Evolutionary conservation across 2,888 invertebrate genomes (phyloP).

Genomic region (Junonia oenone): DNA sequence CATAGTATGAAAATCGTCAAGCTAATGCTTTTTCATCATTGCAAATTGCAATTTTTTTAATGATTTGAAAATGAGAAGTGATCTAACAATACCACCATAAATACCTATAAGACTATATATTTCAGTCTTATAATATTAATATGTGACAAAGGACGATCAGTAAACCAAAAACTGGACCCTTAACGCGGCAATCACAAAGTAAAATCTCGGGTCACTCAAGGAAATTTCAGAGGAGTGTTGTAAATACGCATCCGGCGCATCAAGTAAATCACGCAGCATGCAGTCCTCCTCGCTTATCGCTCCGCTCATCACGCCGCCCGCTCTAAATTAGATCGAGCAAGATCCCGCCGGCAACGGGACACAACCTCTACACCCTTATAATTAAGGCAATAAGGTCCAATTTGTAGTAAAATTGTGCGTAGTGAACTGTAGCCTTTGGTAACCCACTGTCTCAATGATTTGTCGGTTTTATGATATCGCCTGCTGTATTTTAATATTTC

Average conservation of each 20-base stretch:
- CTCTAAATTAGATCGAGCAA: conserved; percentile 61
- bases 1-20: too few species aligned
- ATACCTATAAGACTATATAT: too few species aligned
- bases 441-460: conserved; percentile 43
- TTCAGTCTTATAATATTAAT: background rate
- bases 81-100: too few species aligned
- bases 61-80: too few species aligned
- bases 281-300: conserved; percentile 47
- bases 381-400: background rate
- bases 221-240: conserved; percentile 19
- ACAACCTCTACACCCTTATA: conserved; percentile 3
- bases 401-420: background rate
- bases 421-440: conserved; percentile 7
- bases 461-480: conserved; percentile 49
- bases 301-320: conserved; percentile 44
- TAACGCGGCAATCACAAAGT: background rate
- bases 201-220: conserved; percentile 7
- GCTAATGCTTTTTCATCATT: too few species aligned
- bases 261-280: conserved; percentile 66
- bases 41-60: too few species aligned
- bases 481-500: conserved; percentile 27
- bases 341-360: conserved; percentile 18
- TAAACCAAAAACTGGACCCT: background rate
- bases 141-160: background rate
- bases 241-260: conserved; percentile 32